These are phyloP conservation scores for Hyperoplus lanceolatus DNA, from an alignment of 2,797 vertebrate genomes.

Conservation along the genomic window DNA sequence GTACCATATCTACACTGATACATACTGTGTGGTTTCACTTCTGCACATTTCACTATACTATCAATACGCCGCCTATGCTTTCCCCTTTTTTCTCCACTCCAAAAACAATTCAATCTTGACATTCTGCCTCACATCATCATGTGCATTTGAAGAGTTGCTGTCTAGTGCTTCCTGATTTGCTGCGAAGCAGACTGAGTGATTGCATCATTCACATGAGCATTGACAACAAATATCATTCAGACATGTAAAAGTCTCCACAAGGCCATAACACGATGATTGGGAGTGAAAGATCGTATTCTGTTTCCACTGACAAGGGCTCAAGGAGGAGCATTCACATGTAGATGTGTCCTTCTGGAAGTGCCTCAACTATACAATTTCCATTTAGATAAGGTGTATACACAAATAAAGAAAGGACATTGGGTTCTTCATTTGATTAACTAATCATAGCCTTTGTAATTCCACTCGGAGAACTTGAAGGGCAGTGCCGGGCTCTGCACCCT, in stretches of 20 bases:
- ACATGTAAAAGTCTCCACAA: constrained; percentile 73
- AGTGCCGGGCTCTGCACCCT: constrained; percentile 71
- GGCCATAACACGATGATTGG: constrained; percentile 80
- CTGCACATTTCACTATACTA: constrained; percentile 7
- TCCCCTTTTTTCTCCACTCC: constrained; percentile 5
- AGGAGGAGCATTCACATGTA: constrained; percentile 82
- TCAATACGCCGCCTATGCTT: constrained; percentile 8
- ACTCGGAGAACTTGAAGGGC: constrained; percentile 80
- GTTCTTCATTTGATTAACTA: constrained; percentile 89
- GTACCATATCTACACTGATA: not conserved
- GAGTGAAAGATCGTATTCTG: constrained; percentile 77
- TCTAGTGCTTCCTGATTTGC: constrained; percentile 76
- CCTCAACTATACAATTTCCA: constrained; percentile 81
- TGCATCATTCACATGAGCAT: constrained; percentile 75
- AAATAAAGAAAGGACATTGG: constrained; percentile 83
- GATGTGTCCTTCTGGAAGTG: constrained; percentile 81
- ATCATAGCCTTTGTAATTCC: constrained; percentile 88
- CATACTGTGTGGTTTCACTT: not conserved
- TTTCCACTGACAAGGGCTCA: constrained; percentile 64
- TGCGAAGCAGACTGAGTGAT: constrained; percentile 71
- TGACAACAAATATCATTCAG: constrained; percentile 76
- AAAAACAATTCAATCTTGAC: constrained; percentile 69
- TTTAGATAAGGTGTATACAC: constrained; percentile 83
- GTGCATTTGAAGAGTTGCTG: constrained; percentile 52
- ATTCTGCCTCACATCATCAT: constrained; percentile 67